These are phyloP conservation scores for Callorhinus ursinus DNA, from an alignment of 2,113 vertebrate genomes.

Conservation along the genomic window DNA sequence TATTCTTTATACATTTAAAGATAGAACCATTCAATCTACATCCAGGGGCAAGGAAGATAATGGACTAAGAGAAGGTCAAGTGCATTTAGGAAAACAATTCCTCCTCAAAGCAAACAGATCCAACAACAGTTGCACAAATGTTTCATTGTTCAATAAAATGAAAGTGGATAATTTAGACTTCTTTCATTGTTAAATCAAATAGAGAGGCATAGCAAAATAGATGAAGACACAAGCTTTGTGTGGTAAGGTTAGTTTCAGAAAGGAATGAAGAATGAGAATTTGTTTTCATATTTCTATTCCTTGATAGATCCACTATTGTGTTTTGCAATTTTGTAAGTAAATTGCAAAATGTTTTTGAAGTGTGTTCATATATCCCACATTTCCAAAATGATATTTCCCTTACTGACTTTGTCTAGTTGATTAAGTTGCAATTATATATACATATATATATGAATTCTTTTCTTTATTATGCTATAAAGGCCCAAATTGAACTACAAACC, in stretches of 20 bases:
- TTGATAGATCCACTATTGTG: neutral
- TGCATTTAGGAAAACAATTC: neutral
- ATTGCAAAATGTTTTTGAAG: neutral
- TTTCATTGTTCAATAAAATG: neutral
- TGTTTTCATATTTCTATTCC: neutral
- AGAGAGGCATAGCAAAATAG: neutral
- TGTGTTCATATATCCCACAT: neutral
- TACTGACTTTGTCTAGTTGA: neutral
- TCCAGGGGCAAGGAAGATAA: neutral
- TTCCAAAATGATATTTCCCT: neutral
- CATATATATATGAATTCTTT: neutral
- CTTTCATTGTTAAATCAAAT: neutral
- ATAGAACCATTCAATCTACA: neutral
- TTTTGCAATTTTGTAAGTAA: neutral
- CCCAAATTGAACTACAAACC: neutral
- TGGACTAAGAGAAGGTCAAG: neutral
- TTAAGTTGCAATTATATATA: neutral
- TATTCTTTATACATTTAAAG: neutral
- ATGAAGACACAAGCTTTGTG: neutral
- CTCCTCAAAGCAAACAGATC: neutral
- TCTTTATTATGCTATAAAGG: neutral
- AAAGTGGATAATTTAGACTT: neutral
- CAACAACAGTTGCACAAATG: neutral
- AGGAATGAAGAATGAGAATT: neutral
- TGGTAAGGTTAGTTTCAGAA: neutral